phyloP scores from a whole-genome alignment of 2,797 vertebrate species.

The Adrianichthys oophorus region DNA sequence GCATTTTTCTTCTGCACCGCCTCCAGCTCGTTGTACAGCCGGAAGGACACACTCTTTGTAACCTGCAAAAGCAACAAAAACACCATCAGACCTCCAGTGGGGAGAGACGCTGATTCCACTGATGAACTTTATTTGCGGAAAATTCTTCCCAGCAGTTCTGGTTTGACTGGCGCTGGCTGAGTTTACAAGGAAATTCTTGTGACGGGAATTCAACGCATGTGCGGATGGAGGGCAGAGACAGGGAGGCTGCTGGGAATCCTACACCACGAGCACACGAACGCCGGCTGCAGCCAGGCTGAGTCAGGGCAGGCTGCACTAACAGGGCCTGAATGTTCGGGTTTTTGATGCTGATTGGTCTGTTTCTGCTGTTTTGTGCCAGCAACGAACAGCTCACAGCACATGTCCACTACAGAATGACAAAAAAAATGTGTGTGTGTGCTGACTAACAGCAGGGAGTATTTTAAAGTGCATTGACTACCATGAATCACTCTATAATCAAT shows the following conservation, averaged over 20 bases:
- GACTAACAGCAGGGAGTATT: constrained; percentile 44
- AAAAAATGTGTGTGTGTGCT: constrained; percentile 35
- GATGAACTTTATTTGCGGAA: not conserved
- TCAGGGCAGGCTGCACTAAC: constrained; percentile 29
- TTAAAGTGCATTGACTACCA: constrained; percentile 17
- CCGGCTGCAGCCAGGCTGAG: constrained; percentile 4
- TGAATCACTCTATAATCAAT: constrained; percentile 52
- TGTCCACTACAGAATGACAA: constrained; percentile 43
- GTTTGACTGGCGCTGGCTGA: constrained; percentile 5
- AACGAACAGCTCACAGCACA: constrained; percentile 49
- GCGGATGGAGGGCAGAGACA: constrained; percentile 15
- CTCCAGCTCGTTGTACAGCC: constrained; percentile 92
- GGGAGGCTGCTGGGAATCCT: constrained; percentile 44
- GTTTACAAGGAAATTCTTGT: constrained; percentile 50
- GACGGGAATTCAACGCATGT: constrained; percentile 46
- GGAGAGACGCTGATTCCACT: not conserved
- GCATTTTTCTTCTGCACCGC: constrained; percentile 87
- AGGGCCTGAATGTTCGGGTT: constrained; percentile 13
- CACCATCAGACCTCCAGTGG: constrained; percentile 1
- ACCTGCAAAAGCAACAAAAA: constrained; percentile 77
- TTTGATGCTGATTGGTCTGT: constrained; percentile 34
- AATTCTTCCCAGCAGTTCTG: constrained; percentile 10
- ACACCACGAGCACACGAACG: constrained; percentile 15
- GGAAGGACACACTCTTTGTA: constrained; percentile 92
- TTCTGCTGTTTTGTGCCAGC: constrained; percentile 34